phyloP scores from a whole-genome alignment of 2,888 invertebrate species.

The Ypsolopha sequella region DNA sequence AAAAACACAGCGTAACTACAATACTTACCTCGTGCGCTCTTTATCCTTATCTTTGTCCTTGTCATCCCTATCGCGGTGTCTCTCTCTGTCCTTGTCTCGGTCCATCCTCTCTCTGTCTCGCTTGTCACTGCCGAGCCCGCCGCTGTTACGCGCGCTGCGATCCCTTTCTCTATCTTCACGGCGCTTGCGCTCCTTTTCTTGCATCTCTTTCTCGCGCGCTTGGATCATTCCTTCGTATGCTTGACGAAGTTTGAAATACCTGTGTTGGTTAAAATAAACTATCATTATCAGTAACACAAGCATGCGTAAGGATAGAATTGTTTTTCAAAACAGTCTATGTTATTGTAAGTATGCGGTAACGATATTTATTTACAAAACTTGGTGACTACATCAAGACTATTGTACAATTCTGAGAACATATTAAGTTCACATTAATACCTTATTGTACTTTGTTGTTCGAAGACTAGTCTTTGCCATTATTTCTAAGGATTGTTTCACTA shows the following conservation, averaged over 20 bases:
- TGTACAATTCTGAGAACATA: neutral
- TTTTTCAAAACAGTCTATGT: no score
- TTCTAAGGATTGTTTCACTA: no score
- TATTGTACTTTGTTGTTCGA: neutral
- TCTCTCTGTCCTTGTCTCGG: conserved; percentile 18
- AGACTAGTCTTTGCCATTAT: neutral
- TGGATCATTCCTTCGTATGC: conserved; percentile 77
- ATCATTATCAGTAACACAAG: no score
- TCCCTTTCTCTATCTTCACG: conserved; percentile 58
- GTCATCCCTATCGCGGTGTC: conserved; percentile 15
- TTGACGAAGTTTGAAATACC: conserved; percentile 76
- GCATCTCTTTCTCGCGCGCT: conserved; percentile 72
- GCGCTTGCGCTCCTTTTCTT: conserved; percentile 64
- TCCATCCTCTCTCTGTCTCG: conserved; percentile 52
- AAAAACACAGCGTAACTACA: neutral
- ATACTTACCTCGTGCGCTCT: conserved; percentile 11
- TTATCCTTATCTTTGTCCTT: conserved; percentile 21
- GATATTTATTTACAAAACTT: no score
- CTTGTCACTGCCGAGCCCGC: conserved; percentile 48
- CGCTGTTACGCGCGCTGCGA: conserved; percentile 32
- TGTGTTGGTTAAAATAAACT: conserved; percentile 14
- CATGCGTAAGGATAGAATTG: no score
- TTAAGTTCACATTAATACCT: neutral
- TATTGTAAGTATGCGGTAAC: no score
- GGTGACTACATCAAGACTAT: no score